Evolutionary conservation across 1,140 invertebrate species (phyloP).

Genomic region (Drosophila athabasca): DNA sequence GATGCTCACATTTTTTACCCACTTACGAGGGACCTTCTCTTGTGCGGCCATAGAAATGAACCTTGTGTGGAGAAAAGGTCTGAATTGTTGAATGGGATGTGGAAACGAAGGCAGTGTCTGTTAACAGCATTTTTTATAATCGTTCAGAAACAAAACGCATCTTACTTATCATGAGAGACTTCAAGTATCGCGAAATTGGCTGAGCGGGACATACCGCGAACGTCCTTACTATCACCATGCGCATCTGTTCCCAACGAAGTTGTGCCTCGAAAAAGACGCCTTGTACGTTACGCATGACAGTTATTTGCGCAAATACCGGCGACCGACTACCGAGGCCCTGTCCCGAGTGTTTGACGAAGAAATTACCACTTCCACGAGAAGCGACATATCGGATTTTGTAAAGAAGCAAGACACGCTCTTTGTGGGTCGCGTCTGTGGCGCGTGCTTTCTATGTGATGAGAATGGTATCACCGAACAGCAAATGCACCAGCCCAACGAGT

Average conservation of each 20-base stretch:
- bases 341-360: slow-evolving; percentile 59
- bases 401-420: slow-evolving; percentile 76
- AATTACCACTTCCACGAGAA: slow-evolving; percentile 44
- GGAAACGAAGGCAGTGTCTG: too few relatives aligned
- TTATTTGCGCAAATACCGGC: slow-evolving; percentile 67
- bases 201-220: slow-evolving; percentile 64
- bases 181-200: slow-evolving; percentile 68
- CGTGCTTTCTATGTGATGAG: slow-evolving; percentile 57
- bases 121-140: background rate
- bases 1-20: slow-evolving; percentile 57
- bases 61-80: slow-evolving; percentile 58
- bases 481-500: slow-evolving; percentile 65
- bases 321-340: slow-evolving; percentile 52
- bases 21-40: slow-evolving; percentile 57
- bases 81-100: background rate
- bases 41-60: slow-evolving; percentile 68
- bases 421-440: slow-evolving; percentile 64
- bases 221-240: slow-evolving; percentile 69
- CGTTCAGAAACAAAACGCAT: slow-evolving; percentile 40
- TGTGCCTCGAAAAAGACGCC: slow-evolving; percentile 59
- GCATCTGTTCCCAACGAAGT: slow-evolving; percentile 73
- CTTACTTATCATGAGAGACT: slow-evolving; percentile 63
- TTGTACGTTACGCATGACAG: slow-evolving; percentile 66
- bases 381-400: slow-evolving; percentile 70
- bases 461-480: slow-evolving; percentile 60